phyloP scores from a whole-genome alignment of 2,797 vertebrate genomes.

The Megalops cyprinoides region DNA sequence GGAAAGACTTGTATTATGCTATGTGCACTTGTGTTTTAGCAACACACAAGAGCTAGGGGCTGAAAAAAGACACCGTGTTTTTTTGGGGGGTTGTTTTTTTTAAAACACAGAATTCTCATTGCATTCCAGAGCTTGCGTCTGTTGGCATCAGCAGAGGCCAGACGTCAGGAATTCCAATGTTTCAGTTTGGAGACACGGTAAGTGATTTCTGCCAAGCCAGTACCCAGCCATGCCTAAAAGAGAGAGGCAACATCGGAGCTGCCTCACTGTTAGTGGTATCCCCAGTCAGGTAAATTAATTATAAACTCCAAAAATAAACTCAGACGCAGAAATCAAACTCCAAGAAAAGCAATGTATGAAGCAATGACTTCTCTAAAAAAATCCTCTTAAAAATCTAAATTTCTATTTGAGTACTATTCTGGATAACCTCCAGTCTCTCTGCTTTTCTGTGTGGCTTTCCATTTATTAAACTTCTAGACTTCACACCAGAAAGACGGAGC shows the following conservation, averaged over 20 bases:
- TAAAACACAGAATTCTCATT: conserved; percentile 24
- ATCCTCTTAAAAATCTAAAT: too few relatives aligned
- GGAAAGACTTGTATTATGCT: conserved; percentile 17
- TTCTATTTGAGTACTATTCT: too few relatives aligned
- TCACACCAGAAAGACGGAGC: too few relatives aligned
- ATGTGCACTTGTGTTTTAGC: conserved; percentile 12
- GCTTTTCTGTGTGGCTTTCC: too few relatives aligned
- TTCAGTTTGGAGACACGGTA: conserved; percentile 48
- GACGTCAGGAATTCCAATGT: conserved; percentile 48
- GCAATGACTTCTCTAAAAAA: too few relatives aligned
- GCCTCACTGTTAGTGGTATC: not conserved
- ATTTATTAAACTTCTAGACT: too few relatives aligned
- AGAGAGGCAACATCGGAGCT: conserved; percentile 32
- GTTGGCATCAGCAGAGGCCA: conserved; percentile 41
- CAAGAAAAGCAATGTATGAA: too few relatives aligned
- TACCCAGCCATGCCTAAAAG: conserved; percentile 41
- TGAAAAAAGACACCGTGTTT: not conserved
- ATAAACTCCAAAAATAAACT: too few relatives aligned
- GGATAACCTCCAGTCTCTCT: too few relatives aligned
- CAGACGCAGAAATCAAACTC: too few relatives aligned
- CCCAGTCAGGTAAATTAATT: not conserved
- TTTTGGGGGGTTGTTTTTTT: not conserved
- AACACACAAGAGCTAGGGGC: not conserved
- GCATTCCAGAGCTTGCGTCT: conserved; percentile 27
- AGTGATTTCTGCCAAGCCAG: conserved; percentile 40